These are phyloP conservation scores for Apis mellifera DNA, from an alignment of 1,140 invertebrate species.

Conservation along the genomic window DNA sequence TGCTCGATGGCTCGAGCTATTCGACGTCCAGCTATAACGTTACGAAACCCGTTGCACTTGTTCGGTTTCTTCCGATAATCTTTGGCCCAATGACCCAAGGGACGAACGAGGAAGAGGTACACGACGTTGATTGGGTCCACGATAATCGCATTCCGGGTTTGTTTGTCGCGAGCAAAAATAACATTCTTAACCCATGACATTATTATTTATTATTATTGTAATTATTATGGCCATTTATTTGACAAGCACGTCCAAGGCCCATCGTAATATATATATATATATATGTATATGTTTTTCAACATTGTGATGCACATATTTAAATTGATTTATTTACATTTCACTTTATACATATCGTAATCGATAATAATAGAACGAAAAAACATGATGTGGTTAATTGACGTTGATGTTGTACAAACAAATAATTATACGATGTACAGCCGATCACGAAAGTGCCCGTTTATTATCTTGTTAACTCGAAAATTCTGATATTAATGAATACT, in stretches of 20 bases:
- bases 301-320: not conserved
- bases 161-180: not conserved
- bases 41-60: slow-evolving; percentile 57
- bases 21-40: slow-evolving; percentile 3
- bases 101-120: slow-evolving; percentile 19
- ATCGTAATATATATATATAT: too few species aligned
- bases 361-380: not conserved
- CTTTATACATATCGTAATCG: slow-evolving; percentile 7
- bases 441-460: too few species aligned
- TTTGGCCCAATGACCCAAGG: slow-evolving; percentile 51
- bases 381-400: not conserved
- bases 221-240: too few species aligned
- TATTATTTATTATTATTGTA: too few species aligned
- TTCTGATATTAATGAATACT: too few species aligned
- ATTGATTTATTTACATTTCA: not conserved
- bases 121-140: not conserved
- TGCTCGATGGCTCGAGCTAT: not conserved
- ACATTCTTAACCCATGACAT: too few species aligned
- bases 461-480: too few species aligned
- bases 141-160: slow-evolving; percentile 3
- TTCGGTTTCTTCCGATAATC: slow-evolving; percentile 54
- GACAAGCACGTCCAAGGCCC: too few species aligned
- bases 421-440: too few species aligned
- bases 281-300: too few species aligned
- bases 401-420: too few species aligned